Percentiles rank a stretch among this genome's conserved stretches.
Conservation (phyloP, 23 tunicate species). For the Botrylloides violaceus region DNA sequence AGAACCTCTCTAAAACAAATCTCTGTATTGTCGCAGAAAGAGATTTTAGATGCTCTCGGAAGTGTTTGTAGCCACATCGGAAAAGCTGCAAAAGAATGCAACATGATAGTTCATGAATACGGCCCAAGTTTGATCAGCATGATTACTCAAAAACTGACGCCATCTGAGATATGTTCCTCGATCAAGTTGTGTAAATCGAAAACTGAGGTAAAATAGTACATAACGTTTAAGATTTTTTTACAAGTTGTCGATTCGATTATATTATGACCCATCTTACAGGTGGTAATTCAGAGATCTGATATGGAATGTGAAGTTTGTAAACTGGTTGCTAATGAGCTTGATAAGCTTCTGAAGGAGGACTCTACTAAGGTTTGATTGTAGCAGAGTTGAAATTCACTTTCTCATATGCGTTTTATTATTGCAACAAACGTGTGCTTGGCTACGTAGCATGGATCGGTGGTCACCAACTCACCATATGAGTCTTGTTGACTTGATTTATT, state of each 20-base stretch:
- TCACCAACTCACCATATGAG: no score
- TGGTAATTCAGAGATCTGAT: neutral
- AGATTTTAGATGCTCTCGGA: slow-evolving; percentile 5
- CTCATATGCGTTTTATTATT: no score
- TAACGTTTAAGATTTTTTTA: no score
- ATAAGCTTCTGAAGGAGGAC: neutral
- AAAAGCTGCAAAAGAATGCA: slow-evolving; percentile 29
- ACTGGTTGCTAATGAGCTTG: neutral
- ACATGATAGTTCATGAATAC: slow-evolving; percentile 34
- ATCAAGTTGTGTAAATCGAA: slow-evolving; percentile 35
- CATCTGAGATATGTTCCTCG: slow-evolving; percentile 33
- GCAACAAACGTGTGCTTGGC: no score
- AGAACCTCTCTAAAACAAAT: no score
- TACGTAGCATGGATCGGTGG: no score
- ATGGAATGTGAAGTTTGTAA: neutral
- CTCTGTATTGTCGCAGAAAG: neutral
- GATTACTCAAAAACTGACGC: slow-evolving; percentile 23
- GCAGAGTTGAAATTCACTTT: no score
- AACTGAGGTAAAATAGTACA: neutral
- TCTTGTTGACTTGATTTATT: no score
- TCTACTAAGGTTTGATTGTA: neutral
- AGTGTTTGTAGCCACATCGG: slow-evolving; percentile 23
- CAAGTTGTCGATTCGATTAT: no score
- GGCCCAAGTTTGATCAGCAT: slow-evolving; percentile 22
- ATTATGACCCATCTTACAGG: neutral